Evolutionary conservation across 37 sponge, comb jelly and placozoan genomes (phyloP).

Genomic region (Diacarnus erythraeanus): DNA sequence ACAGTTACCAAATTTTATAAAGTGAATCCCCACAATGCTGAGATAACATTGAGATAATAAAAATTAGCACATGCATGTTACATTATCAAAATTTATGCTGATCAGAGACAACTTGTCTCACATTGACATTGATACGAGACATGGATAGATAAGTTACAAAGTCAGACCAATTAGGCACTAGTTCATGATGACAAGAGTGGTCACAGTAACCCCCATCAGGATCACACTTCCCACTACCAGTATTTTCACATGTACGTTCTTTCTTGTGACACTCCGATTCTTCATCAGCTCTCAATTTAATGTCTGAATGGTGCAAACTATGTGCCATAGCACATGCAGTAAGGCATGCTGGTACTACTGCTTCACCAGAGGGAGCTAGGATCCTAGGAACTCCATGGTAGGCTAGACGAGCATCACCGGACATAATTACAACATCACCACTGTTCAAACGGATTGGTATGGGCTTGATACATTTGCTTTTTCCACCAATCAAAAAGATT

Average conservation of each 20-base stretch:
- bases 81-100: slow-evolving; percentile 3
- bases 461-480: slow-evolving; percentile 60
- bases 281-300: neutral
- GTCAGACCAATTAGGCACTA: slow-evolving; percentile 27
- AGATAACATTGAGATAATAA: too few relatives aligned
- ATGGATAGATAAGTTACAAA: slow-evolving; percentile 60
- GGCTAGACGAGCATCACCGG: slow-evolving; percentile 72
- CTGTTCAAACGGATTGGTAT: slow-evolving; percentile 66
- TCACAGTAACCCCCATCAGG: neutral
- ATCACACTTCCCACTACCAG: neutral
- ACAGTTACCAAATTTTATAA: slow-evolving; percentile 35
- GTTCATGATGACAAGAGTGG: neutral
- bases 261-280: neutral
- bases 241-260: neutral
- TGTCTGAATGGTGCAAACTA: neutral
- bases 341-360: slow-evolving; percentile 26
- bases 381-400: slow-evolving; percentile 91
- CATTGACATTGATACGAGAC: slow-evolving; percentile 86
- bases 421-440: slow-evolving; percentile 91
- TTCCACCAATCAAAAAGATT: slow-evolving; percentile 88
- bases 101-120: slow-evolving; percentile 82
- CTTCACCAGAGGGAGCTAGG: slow-evolving; percentile 20
- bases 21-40: too few relatives aligned
- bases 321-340: slow-evolving; percentile 4
- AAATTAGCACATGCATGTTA: too few relatives aligned